A percentile compares a stretch with the other conserved stretches of the same genome.
Conservation (phyloP, 2,113 vertebrate species). For the Phaethon lepturus region DNA sequence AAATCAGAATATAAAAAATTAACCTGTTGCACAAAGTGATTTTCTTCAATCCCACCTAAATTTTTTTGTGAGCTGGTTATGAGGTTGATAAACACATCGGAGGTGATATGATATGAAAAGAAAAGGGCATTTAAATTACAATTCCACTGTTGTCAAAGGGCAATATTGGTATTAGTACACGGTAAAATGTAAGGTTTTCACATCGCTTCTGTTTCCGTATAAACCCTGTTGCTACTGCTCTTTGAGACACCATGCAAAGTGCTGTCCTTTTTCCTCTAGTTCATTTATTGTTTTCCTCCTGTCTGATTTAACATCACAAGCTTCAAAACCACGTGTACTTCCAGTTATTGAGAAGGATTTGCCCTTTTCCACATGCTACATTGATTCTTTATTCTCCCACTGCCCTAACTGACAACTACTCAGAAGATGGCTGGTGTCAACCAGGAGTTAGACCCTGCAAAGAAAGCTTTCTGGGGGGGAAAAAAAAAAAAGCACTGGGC, state of each 20-base stretch:
- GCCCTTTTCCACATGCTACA: not conserved
- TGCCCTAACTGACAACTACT: not conserved
- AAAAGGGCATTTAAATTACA: not conserved
- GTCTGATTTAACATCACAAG: not conserved
- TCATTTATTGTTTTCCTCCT: not conserved
- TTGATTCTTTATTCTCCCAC: not conserved
- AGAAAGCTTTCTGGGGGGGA: not conserved
- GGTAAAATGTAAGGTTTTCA: not conserved
- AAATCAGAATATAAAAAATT: not conserved
- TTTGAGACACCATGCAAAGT: not conserved
- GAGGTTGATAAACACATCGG: not conserved
- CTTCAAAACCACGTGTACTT: fast-evolving
- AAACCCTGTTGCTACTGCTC: not conserved
- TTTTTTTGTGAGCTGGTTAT: not conserved
- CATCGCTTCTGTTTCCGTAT: not conserved
- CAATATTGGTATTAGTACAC: not conserved
- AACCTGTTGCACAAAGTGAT: not conserved
- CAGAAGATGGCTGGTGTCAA: not conserved
- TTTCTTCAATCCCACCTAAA: not conserved
- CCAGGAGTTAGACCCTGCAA: not conserved
- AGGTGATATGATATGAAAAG: fast-evolving
- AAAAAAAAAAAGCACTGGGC: not conserved
- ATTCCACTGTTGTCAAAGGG: not conserved
- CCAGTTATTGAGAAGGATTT: not conserved
- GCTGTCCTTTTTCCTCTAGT: not conserved